Conservation (phyloP, 2,797 vertebrate species). For the Squalus acanthias region DNA sequence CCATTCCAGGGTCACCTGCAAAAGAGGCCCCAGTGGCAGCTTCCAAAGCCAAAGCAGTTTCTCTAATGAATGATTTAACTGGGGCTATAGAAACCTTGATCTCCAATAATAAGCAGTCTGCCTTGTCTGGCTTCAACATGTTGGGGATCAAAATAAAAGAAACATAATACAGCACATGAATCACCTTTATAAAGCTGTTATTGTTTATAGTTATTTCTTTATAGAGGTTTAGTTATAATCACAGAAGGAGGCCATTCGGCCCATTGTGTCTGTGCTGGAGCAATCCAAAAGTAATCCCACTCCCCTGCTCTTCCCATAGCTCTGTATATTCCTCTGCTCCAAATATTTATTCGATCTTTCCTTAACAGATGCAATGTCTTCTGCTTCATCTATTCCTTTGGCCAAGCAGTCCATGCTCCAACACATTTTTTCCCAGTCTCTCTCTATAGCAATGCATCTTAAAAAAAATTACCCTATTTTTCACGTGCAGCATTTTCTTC, state of each 20-base stretch:
- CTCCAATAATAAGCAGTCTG: neutral
- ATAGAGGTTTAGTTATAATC: neutral
- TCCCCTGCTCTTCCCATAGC: neutral
- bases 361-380: neutral
- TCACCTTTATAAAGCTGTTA: neutral
- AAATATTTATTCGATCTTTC: neutral
- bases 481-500: no score
- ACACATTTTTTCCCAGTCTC: neutral
- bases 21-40: neutral
- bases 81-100: neutral
- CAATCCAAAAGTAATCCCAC: neutral
- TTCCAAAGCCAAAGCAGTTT: neutral
- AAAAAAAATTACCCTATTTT: neutral
- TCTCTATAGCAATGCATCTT: neutral
- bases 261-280: neutral
- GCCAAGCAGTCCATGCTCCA: neutral
- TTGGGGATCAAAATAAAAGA: neutral
- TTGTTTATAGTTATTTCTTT: neutral
- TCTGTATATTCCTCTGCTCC: no score
- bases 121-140: neutral
- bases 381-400: neutral
- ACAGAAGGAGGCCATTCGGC: neutral
- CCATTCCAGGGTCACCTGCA: neutral
- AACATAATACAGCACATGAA: neutral
- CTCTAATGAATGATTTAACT: neutral